A percentile compares a stretch with the other conserved stretches of the same genome.
These are phyloP conservation scores for Carcina quercana DNA, from an alignment of 2,888 invertebrate species.

Conservation along the genomic window DNA sequence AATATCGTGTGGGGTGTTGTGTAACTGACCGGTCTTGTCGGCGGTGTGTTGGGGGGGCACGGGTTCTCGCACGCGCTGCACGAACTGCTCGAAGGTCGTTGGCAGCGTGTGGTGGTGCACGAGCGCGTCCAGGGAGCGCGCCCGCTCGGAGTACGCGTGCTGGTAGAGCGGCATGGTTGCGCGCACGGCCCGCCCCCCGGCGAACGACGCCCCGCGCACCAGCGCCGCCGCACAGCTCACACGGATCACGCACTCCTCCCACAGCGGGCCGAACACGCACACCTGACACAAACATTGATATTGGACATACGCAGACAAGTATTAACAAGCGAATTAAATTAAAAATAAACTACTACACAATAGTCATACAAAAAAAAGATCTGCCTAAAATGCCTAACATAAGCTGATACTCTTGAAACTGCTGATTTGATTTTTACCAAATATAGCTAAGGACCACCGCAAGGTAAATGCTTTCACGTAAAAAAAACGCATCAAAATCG, in stretches of 20 bases:
- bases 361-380: too few species aligned
- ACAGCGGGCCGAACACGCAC: conserved; percentile 96
- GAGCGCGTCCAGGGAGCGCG: conserved; percentile 88
- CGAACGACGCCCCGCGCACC: conserved; percentile 89
- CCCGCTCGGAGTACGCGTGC: conserved; percentile 95
- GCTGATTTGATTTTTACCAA: too few species aligned
- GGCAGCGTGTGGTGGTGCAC: conserved; percentile 89
- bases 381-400: too few species aligned
- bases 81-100: conserved; percentile 91
- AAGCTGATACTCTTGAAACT: too few species aligned
- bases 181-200: conserved; percentile 93
- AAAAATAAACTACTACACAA: too few species aligned
- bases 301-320: too few species aligned
- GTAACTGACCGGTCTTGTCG: conserved; percentile 2
- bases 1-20: neutral
- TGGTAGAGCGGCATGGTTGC: conserved; percentile 92
- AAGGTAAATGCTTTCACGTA: too few species aligned
- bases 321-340: too few species aligned
- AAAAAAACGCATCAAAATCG: too few species aligned
- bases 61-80: conserved; percentile 53
- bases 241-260: conserved; percentile 86
- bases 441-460: too few species aligned
- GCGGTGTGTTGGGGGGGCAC: conserved; percentile 20
- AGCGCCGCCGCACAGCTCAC: conserved; percentile 83
- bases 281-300: conserved; percentile 63